A percentile compares a stretch with the other conserved stretches of the same genome.
phyloP scores from a whole-genome alignment of 1,140 invertebrate genomes.

The Pseudomyrmex flavicornis region DNA sequence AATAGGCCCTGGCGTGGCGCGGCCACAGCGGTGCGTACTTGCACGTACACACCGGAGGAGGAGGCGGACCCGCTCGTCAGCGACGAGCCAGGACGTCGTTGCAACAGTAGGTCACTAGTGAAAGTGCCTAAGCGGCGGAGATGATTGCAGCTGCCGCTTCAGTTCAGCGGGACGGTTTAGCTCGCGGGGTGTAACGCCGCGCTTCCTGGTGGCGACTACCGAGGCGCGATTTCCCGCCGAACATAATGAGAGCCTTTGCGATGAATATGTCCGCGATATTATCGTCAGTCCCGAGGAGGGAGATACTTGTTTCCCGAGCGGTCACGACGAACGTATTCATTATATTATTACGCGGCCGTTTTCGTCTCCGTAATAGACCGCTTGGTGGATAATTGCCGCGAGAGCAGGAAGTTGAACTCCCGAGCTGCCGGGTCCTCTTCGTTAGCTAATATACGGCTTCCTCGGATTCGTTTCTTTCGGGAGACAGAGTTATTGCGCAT shows the following conservation, averaged over 20 bases:
- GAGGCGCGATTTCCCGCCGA: constrained; percentile 50
- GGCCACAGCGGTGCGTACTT: not conserved
- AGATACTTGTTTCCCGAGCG: constrained; percentile 4
- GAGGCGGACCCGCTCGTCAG: constrained; percentile 58
- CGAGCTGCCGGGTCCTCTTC: constrained; percentile 12
- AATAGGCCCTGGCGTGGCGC: constrained; percentile 45
- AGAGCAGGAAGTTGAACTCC: constrained; percentile 45
- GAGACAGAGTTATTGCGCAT: not conserved
- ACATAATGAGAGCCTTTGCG: constrained; percentile 34
- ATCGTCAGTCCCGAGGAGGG: not conserved
- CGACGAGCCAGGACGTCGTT: constrained; percentile 71
- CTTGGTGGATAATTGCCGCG: constrained; percentile 32
- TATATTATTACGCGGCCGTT: constrained; percentile 16
- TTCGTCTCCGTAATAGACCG: constrained; percentile 35
- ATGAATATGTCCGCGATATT: constrained; percentile 32
- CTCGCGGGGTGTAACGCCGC: constrained; percentile 34
- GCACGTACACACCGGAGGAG: not conserved
- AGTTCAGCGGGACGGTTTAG: constrained; percentile 50
- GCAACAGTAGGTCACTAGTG: constrained; percentile 80
- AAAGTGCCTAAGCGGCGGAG: constrained; percentile 77
- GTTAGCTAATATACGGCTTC: constrained; percentile 1
- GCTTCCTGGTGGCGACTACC: constrained; percentile 70
- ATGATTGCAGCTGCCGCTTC: constrained; percentile 75
- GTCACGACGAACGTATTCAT: constrained; percentile 50
- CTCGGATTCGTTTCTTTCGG: not conserved